These are phyloP conservation scores for Cataglyphis rosenhaueri DNA, from an alignment of 2,888 invertebrate genomes.

Conservation along the genomic window DNA sequence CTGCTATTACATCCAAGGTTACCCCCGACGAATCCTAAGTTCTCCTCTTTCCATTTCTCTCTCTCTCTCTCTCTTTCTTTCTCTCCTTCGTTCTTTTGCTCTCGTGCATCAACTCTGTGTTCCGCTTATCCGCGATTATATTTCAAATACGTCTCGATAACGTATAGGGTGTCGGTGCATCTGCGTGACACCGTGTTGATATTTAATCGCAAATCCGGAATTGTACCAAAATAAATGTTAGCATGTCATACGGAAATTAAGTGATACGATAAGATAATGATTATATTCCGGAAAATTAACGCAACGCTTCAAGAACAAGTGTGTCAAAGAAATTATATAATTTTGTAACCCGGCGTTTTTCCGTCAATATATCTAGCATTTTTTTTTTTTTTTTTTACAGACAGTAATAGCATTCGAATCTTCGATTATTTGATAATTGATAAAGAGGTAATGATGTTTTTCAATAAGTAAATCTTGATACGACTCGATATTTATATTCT, in stretches of 20 bases:
- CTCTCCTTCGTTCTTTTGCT: conserved; percentile 5
- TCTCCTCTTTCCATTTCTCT: conserved; percentile 37
- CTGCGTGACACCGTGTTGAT: neutral
- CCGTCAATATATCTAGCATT: neutral
- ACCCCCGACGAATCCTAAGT: conserved; percentile 62
- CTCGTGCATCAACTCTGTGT: conserved; percentile 9
- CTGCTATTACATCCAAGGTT: conserved; percentile 77
- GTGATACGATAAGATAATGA: neutral
- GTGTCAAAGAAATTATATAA: neutral
- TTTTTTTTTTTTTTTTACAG: neutral
- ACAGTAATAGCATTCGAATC: neutral
- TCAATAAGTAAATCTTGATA: neutral
- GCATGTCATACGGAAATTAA: neutral
- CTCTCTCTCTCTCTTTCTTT: conserved; percentile 9
- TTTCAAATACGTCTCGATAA: conserved; percentile 57
- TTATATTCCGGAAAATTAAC: neutral
- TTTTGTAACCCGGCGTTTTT: neutral
- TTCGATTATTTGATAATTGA: neutral
- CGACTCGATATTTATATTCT: conserved; percentile 5
- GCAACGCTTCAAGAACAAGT: neutral
- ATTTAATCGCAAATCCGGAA: neutral
- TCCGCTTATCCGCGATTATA: conserved; percentile 36
- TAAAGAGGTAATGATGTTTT: neutral
- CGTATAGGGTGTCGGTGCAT: neutral
- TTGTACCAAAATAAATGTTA: neutral